Evolutionary conservation across 2,113 vertebrate species (phyloP).

Genomic region (Panurus biarmicus): DNA sequence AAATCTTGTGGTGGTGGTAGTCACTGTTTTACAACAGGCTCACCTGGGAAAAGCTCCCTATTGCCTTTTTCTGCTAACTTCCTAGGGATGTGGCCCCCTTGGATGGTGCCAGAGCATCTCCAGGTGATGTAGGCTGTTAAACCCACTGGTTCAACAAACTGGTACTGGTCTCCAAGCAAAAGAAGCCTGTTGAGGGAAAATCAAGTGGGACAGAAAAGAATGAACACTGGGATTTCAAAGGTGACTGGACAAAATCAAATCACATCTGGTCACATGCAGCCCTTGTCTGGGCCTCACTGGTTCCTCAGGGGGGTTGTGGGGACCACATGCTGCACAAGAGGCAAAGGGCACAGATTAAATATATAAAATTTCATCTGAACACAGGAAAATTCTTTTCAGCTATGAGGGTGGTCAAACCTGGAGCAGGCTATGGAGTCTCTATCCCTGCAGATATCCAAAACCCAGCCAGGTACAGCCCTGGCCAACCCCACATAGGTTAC

Average conservation of each 20-base stretch:
- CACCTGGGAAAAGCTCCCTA: neutral
- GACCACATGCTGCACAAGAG: neutral
- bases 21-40: neutral
- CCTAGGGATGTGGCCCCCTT: neutral
- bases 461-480: neutral
- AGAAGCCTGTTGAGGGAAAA: neutral
- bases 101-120: neutral
- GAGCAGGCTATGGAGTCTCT: neutral
- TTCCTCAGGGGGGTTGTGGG: neutral
- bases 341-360: neutral
- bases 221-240: neutral
- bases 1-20: neutral
- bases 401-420: neutral
- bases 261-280: neutral
- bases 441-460: neutral
- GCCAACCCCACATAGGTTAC: neutral
- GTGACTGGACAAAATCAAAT: neutral
- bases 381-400: neutral
- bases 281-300: neutral
- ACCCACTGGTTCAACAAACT: neutral
- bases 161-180: neutral
- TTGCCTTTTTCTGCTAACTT: neutral
- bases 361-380: neutral
- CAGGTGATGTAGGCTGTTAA: neutral
- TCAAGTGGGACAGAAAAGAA: neutral